Percentiles rank a stretch among this genome's conserved stretches.
phyloP scores from a whole-genome alignment of 1,140 invertebrate genomes.

The Lepidurus packardi region DNA sequence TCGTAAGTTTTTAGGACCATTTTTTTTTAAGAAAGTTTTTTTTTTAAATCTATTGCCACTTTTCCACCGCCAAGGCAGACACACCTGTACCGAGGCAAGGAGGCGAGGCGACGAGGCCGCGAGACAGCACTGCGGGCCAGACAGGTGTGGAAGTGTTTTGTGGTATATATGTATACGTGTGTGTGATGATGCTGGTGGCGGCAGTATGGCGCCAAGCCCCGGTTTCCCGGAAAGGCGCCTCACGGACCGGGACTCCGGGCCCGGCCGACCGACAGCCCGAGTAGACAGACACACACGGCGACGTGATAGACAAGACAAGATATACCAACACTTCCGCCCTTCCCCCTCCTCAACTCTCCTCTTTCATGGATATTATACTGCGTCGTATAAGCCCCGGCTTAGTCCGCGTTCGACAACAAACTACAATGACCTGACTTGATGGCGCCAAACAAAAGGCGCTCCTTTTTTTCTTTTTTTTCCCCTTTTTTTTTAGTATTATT shows the following conservation, averaged over 20 bases:
- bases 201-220: not conserved
- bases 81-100: not conserved
- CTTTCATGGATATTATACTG: conserved; percentile 22
- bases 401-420: conserved; percentile 13
- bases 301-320: conserved; percentile 18
- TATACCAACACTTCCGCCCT: conserved; percentile 21
- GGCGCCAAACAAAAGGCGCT: conserved; percentile 16
- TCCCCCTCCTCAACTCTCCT: not conserved
- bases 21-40: not conserved
- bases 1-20: too few relatives aligned
- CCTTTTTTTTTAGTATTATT: not conserved
- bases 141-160: conserved; percentile 13
- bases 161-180: not conserved
- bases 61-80: not conserved
- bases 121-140: not conserved
- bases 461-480: not conserved
- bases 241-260: not conserved
- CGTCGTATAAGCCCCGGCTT: conserved; percentile 11
- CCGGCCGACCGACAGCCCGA: not conserved
- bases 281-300: conserved; percentile 17
- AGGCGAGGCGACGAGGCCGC: not conserved
- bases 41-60: not conserved
- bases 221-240: conserved; percentile 16
- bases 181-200: conserved; percentile 12
- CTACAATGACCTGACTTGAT: conserved; percentile 21